phyloP scores from a whole-genome alignment of 2,888 invertebrate species.

The Venustoraphidia nigricollis region DNA sequence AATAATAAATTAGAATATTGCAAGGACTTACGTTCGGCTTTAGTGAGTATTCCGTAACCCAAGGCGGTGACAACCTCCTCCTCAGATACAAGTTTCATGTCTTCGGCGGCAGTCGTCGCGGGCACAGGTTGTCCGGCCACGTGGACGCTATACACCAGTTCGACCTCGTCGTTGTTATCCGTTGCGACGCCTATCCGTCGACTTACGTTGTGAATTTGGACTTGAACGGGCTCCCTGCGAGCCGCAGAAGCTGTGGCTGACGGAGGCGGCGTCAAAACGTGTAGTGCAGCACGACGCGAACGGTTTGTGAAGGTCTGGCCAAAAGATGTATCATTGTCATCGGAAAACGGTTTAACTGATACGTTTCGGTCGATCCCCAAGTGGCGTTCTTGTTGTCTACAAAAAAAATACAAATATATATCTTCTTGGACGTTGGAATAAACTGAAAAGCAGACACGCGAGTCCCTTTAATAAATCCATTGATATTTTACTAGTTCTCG shows the following conservation, averaged over 20 bases:
- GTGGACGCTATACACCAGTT: conserved; percentile 66
- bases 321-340: conserved; percentile 5
- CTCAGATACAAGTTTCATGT: conserved; percentile 66
- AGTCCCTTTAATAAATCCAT: too few species aligned
- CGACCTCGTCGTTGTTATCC: conserved; percentile 29
- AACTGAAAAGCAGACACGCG: too few species aligned
- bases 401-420: conserved; percentile 9
- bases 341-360: conserved; percentile 2
- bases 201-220: conserved; percentile 51
- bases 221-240: conserved; percentile 33
- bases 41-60: conserved; percentile 61
- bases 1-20: too few species aligned
- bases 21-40: conserved; percentile 63
- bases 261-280: conserved; percentile 5
- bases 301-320: conserved; percentile 10
- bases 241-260: conserved; percentile 5
- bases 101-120: conserved; percentile 65
- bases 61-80: conserved; percentile 59
- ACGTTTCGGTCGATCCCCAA: conserved; percentile 40
- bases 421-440: background rate
- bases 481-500: too few species aligned
- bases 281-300: conserved; percentile 17
- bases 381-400: conserved; percentile 66
- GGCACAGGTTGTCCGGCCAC: conserved; percentile 67
- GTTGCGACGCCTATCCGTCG: conserved; percentile 27